phyloP scores from a whole-genome alignment of 2,797 vertebrate genomes.

The Poeciliopsis infans region DNA sequence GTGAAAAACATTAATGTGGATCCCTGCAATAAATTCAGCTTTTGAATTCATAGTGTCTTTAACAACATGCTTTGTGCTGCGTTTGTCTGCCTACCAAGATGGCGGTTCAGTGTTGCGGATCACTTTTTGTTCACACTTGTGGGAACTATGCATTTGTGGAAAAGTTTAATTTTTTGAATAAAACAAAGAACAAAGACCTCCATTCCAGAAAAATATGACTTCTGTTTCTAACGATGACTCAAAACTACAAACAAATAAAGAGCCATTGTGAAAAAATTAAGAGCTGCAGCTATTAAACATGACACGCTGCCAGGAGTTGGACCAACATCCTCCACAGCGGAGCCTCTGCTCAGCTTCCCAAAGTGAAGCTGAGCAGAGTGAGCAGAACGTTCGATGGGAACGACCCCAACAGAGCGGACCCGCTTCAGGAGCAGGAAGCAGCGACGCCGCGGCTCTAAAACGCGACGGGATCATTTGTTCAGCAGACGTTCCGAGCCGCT shows the following conservation, averaged over 20 bases:
- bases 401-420: neutral
- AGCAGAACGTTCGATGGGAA: slow-evolving; percentile 18
- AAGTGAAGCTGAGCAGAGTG: slow-evolving; percentile 52
- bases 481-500: slow-evolving; percentile 53
- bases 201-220: slow-evolving; percentile 57
- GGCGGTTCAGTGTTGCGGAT: no score
- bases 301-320: slow-evolving; percentile 29
- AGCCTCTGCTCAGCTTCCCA: no score
- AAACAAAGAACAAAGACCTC: slow-evolving; percentile 28
- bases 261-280: slow-evolving; percentile 58
- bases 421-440: slow-evolving; percentile 5
- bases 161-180: slow-evolving; percentile 42
- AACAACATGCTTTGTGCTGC: neutral
- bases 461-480: slow-evolving; percentile 40
- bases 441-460: slow-evolving; percentile 9
- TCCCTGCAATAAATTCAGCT: neutral
- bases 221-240: neutral
- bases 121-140: no score
- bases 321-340: slow-evolving; percentile 28
- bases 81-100: no score
- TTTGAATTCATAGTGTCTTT: neutral
- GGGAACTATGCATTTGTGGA: neutral
- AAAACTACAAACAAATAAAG: slow-evolving; percentile 42
- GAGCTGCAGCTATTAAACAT: slow-evolving; percentile 44
- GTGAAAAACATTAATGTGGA: neutral